Base-by-base conservation (phyloP, 2,888 invertebrate genomes). In the Drosophila incognita region DNA sequence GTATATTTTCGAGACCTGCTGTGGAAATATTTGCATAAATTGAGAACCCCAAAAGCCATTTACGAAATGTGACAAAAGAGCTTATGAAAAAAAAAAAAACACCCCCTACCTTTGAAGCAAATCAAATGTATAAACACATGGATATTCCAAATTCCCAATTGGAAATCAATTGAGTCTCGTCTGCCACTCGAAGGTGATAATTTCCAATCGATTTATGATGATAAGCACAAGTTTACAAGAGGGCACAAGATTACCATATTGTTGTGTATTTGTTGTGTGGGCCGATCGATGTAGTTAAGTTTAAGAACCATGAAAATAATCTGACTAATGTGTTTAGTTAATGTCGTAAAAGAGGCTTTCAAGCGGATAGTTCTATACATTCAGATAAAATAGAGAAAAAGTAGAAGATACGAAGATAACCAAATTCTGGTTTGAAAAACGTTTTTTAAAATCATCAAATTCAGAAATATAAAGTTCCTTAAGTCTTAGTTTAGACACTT, bases 51-150 rank as follows among this genome's bases (percentile, higher is more conserved):
- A 46, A 38, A n/a, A 13, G 35, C 33, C 46, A 64, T 57, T 63
- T 60, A 64, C 57, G 38, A 66, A 74, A 69, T 83, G 87, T 87
- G 75, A 88, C 77, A 84, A 83, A 87, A 81, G 65, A 59, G 33
- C 35, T 53, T 58, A 54, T 38, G 58, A 27, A 38, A 40, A 58
- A 27, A 38, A 40, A 58, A 5, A 36, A 7, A n/a, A 54, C 72
- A 68, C 57, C 70, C 65, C 87, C 73, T 54, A 69, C 73, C 46
- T 24, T 46, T 15, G 24, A 24, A 15, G 46, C 24, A 69, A 13
- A 65, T 31, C 4, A n/a, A 29, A 57, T n/a, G 8, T 35, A 31
- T 29, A 29, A 31, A n/a, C 8, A 40, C 60, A 70, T 54, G 63
- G 15, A 8, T 40, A 73, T 73, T 59, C 40, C 36, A 38, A 52